Percentiles rank a stretch among this genome's conserved stretches.
Evolutionary conservation across 1,140 invertebrate genomes (phyloP).

Genomic region (Orchesella cincta): DNA sequence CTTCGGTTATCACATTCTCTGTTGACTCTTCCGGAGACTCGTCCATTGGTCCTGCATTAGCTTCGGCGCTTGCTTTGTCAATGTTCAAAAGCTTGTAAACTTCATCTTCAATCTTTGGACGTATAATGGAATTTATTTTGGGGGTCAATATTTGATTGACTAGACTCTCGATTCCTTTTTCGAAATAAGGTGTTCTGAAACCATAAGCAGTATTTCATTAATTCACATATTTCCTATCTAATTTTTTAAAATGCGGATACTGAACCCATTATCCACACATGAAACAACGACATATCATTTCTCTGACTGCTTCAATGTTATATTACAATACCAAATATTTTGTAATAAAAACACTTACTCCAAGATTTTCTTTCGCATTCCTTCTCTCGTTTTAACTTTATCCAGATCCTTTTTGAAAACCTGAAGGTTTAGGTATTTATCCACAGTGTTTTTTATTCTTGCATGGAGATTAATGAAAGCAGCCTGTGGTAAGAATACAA

Average conservation of each 20-base stretch:
- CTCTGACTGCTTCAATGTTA: too few species aligned
- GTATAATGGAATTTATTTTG: neutral
- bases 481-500: neutral
- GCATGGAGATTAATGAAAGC: slow-evolving; percentile 1
- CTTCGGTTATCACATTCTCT: too few species aligned
- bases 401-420: neutral
- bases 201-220: neutral
- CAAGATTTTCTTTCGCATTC: slow-evolving; percentile 11
- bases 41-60: too few species aligned
- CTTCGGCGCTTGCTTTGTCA: neutral
- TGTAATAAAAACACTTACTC: neutral
- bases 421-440: neutral
- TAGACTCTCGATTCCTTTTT: slow-evolving; percentile 20
- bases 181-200: slow-evolving; percentile 12
- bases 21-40: neutral
- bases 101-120: slow-evolving; percentile 14
- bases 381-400: slow-evolving; percentile 11
- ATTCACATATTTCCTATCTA: slow-evolving; percentile 5
- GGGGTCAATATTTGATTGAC: slow-evolving; percentile 1
- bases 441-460: neutral
- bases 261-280: too few species aligned
- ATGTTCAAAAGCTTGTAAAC: neutral
- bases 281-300: too few species aligned
- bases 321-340: too few species aligned
- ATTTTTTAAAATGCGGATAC: too few species aligned